These are phyloP conservation scores for Sebastes trivittatus DNA, from an alignment of 2,797 vertebrate species.

Conservation along the genomic window DNA sequence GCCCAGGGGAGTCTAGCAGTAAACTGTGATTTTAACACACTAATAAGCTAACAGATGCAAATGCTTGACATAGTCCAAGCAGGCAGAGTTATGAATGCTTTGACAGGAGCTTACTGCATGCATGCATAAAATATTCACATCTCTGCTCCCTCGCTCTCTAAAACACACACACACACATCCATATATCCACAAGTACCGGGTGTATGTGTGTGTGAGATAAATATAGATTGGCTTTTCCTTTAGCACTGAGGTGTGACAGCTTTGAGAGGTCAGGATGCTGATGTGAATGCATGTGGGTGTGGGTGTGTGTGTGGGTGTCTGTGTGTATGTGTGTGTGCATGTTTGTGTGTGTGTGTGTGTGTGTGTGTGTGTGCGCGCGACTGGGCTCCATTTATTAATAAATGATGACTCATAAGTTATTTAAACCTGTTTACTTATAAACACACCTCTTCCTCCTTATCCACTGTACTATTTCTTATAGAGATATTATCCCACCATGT, in stretches of 20 bases:
- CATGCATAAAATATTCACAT: constrained; percentile 44
- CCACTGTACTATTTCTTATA: not conserved
- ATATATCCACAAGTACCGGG: not conserved
- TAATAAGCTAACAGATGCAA: constrained; percentile 15
- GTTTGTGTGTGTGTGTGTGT: not conserved
- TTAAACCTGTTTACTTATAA: constrained; percentile 69
- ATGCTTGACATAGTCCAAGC: constrained; percentile 19
- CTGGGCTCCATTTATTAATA: constrained; percentile 63
- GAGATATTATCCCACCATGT: not conserved
- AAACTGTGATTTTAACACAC: not conserved
- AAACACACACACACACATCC: not conserved
- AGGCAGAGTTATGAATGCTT: not conserved
- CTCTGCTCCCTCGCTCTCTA: constrained; percentile 4
- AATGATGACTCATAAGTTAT: constrained; percentile 75
- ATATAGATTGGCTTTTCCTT: constrained; percentile 56
- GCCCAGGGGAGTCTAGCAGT: not conserved
- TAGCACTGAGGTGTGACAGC: constrained; percentile 41
- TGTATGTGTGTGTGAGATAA: constrained; percentile 41
- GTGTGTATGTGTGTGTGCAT: not conserved
- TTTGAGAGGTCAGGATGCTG: constrained; percentile 54
- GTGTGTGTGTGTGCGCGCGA: not conserved
- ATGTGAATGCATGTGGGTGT: constrained; percentile 8
- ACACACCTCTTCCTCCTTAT: constrained; percentile 39
- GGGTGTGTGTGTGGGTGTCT: not conserved
- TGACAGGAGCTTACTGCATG: constrained; percentile 17